phyloP scores from a whole-genome alignment of 2,797 vertebrate genomes.

The Semaprochilodus insignis region DNA sequence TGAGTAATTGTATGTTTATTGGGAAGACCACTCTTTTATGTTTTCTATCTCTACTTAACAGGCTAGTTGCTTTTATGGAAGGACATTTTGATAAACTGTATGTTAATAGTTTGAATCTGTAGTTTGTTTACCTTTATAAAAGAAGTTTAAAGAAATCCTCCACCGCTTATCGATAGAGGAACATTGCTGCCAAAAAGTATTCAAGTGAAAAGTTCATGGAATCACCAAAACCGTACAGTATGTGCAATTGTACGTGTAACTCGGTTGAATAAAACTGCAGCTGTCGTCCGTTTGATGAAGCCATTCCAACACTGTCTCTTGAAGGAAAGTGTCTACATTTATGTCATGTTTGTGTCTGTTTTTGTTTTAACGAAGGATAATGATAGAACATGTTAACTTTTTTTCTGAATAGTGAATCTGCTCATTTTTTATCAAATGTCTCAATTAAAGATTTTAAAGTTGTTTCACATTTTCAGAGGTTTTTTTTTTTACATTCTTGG shows the following conservation, averaged over 20 bases:
- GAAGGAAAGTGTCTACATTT: constrained; percentile 45
- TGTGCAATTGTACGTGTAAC: constrained; percentile 27
- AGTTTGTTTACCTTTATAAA: not conserved
- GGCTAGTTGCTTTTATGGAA: constrained; percentile 23
- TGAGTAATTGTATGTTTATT: constrained; percentile 45
- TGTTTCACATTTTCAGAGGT: not conserved
- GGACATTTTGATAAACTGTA: constrained; percentile 5
- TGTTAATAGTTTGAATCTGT: constrained; percentile 3
- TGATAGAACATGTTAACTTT: constrained; percentile 52
- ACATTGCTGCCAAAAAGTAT: not conserved
- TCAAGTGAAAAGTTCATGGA: not conserved
- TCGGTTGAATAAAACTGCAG: constrained; percentile 35
- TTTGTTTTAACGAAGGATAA: constrained; percentile 55
- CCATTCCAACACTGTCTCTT: constrained; percentile 53
- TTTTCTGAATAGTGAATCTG: constrained; percentile 45
- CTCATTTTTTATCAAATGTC: constrained; percentile 37
- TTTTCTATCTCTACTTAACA: constrained; percentile 37
- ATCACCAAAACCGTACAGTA: constrained; percentile 18
- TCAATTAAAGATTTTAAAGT: constrained; percentile 44
- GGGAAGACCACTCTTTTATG: constrained; percentile 67
- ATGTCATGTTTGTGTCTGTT: constrained; percentile 45
- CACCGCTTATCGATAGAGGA: not conserved
- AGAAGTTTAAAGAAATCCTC: not conserved
- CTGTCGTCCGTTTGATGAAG: constrained; percentile 29
- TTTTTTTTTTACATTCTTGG: not conserved